Conservation (phyloP, 2,888 invertebrate species). For the Onthophagus sagittarius region DNA sequence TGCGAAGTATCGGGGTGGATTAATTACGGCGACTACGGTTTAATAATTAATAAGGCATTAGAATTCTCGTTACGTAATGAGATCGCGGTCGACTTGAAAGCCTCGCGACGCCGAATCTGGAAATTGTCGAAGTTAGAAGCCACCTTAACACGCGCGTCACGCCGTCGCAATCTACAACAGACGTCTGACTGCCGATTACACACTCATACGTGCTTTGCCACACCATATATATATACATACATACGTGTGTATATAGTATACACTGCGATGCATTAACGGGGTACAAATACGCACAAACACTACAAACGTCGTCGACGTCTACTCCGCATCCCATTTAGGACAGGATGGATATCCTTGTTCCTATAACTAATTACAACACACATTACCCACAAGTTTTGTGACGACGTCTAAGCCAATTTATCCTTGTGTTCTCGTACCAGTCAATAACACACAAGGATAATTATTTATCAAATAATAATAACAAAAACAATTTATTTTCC, state of each 20-base stretch:
- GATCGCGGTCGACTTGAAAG: not conserved
- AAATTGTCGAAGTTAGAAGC: not conserved
- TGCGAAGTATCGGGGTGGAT: not conserved
- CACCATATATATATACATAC: not conserved
- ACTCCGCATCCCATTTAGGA: not conserved
- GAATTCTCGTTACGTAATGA: constrained; percentile 2
- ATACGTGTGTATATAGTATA: not conserved
- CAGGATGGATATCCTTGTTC: not conserved
- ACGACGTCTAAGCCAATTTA: not conserved
- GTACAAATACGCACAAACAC: not conserved
- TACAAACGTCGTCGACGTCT: not conserved
- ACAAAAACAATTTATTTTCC: no score
- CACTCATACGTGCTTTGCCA: not conserved
- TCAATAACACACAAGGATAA: not conserved
- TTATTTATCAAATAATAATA: no score
- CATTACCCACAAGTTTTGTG: not conserved
- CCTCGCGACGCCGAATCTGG: not conserved
- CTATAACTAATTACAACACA: not conserved
- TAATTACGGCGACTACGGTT: not conserved
- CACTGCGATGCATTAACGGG: not conserved
- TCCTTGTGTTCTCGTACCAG: not conserved
- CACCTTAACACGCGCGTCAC: not conserved
- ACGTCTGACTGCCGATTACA: not conserved
- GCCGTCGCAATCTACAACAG: not conserved
- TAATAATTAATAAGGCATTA: constrained; percentile 11